phyloP scores from a whole-genome alignment of 2,888 invertebrate species.

The Amphipoea oculea region DNA sequence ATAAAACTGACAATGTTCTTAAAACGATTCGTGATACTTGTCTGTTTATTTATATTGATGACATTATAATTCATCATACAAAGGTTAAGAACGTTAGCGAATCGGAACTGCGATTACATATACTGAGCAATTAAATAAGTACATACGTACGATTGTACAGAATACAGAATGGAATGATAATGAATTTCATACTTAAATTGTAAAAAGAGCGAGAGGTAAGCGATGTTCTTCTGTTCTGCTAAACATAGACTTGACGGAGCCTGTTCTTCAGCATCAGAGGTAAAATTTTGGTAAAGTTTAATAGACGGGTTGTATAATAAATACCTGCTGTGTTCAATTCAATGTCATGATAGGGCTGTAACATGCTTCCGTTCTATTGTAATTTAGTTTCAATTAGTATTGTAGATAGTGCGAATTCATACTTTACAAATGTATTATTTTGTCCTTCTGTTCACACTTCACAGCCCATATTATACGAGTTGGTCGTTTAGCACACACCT shows the following conservation, averaged over 20 bases:
- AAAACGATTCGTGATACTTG: slow-evolving; percentile 41
- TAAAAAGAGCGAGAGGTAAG: not conserved
- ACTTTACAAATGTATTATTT: slow-evolving; percentile 14
- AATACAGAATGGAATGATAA: slow-evolving; percentile 12
- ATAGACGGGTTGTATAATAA: slow-evolving; percentile 24
- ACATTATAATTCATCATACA: slow-evolving; percentile 57
- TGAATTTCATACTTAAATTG: slow-evolving; percentile 4
- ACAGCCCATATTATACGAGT: slow-evolving; percentile 12
- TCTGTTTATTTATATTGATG: slow-evolving; percentile 61
- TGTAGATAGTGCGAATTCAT: slow-evolving; percentile 38
- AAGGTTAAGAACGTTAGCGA: slow-evolving; percentile 45
- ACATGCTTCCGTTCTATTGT: slow-evolving; percentile 52
- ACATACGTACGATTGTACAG: not conserved
- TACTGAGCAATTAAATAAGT: slow-evolving; percentile 9
- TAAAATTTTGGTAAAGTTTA: not conserved
- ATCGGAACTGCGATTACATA: slow-evolving; percentile 45
- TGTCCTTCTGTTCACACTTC: slow-evolving; percentile 8
- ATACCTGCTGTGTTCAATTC: slow-evolving; percentile 28
- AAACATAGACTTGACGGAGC: not conserved
- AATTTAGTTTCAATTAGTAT: slow-evolving; percentile 45
- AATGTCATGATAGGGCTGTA: slow-evolving; percentile 32
- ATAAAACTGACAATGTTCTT: slow-evolving; percentile 45
- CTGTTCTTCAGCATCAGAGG: not conserved
- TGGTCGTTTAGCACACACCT: not conserved
- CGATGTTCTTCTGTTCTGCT: not conserved